A percentile compares a stretch with the other conserved stretches of the same genome.
These are phyloP conservation scores for Emydoidea blandingii DNA, from an alignment of 2,797 vertebrate species.

Conservation along the genomic window DNA sequence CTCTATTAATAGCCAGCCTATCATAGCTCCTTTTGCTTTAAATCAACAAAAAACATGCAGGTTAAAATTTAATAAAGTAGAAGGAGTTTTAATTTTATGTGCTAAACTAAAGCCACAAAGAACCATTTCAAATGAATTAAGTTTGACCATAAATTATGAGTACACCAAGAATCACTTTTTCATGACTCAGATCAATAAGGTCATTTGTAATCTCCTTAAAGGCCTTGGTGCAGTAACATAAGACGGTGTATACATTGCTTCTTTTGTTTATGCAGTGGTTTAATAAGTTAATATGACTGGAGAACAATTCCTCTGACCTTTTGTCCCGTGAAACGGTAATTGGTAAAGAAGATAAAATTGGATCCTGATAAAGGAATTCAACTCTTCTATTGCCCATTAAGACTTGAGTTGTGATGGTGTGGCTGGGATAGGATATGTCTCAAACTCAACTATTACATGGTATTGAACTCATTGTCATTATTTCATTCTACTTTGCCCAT, in stretches of 20 bases:
- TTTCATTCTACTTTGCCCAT: background rate
- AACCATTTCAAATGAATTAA: background rate
- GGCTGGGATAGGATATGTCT: background rate
- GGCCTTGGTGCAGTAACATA: conserved; percentile 31
- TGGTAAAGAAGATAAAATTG: background rate
- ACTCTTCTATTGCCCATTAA: background rate
- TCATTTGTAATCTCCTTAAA: conserved; percentile 34
- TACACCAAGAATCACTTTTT: background rate
- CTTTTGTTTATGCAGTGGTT: conserved; percentile 11
- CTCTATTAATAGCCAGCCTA: background rate
- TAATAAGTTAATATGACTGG: background rate
- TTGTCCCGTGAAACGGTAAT: background rate
- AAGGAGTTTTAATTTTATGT: background rate
- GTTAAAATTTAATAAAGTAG: background rate
- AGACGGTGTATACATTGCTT: background rate
- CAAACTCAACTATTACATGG: background rate
- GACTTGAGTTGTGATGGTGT: background rate
- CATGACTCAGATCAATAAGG: conserved; percentile 14
- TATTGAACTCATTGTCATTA: background rate
- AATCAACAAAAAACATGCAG: accelerated
- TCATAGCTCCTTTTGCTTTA: background rate
- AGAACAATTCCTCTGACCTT: background rate
- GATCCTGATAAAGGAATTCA: background rate
- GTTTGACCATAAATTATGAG: background rate
- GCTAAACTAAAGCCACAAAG: background rate